Evolutionary conservation across 2,797 vertebrate genomes (phyloP), one percentile per base, ranked within the genome.

Genomic region (Bradypodion ventrale): DNA sequence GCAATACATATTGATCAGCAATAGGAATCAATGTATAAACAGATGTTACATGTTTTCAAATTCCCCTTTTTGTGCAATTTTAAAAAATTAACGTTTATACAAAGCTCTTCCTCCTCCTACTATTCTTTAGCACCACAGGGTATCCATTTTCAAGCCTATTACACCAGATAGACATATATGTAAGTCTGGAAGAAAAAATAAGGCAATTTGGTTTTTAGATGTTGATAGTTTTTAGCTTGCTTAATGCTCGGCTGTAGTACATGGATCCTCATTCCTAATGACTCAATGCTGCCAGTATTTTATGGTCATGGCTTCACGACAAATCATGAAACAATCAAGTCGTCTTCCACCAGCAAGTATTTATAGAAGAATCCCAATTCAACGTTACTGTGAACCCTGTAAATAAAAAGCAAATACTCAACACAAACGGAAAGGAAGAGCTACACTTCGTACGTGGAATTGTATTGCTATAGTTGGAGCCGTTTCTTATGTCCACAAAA

Each of bases 21-120:
- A 96, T 97, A 98, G 96, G 97, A 97, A 98, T 96, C 96, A 95
- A 96, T 91, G 95, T 97, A 97, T 94, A 96, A 97, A 97, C 95
- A 96, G 96, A 95, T 96, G 96, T 96, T 96, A 97, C 96, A 84
- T 96, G 95, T 94, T 96, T 95, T 96, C 94, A 96, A 97, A 95
- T 96, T 96, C 95, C 95, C 96, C 95, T 94, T 95, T 97, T 97
- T 96, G 90, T 96, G 96, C 96, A 95, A 95, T 95, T 96, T 93
- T 96, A 86, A 95, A 97, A 96, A 96, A 95, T 95, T 95, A 95
- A 96, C 92, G 95, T 96, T 95, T 96, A 95, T 96, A 96, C 96
- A 97, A 87, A 44, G 92, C 94, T 96, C 94, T 94, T 89, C 91
- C 93, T 94, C 94, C 94, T 95, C 95, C 95, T 96, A 91, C 95